phyloP scores from a whole-genome alignment of 2,797 vertebrate species.

The Gambusia yucatana region DNA sequence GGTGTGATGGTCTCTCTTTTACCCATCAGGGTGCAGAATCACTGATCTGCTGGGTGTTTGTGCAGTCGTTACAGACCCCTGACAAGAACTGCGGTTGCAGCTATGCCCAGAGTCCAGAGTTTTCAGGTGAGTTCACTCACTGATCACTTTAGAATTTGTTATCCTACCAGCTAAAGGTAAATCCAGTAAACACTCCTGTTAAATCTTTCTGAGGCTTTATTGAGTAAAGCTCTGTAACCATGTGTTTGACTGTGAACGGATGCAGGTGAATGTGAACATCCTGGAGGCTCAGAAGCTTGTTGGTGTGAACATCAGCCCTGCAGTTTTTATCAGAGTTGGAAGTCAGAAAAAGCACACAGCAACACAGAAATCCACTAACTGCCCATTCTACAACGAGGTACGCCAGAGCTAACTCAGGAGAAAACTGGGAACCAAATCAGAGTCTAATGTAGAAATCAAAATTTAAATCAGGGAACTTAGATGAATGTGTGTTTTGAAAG shows the following conservation, averaged over 20 bases:
- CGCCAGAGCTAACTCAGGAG: background rate
- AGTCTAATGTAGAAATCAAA: background rate
- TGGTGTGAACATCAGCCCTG: conserved; percentile 94
- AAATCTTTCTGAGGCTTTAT: background rate
- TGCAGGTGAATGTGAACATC: conserved; percentile 89
- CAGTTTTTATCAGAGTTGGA: conserved; percentile 87
- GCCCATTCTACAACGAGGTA: conserved; percentile 93
- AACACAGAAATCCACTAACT: conserved; percentile 92
- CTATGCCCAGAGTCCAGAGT: conserved; percentile 78
- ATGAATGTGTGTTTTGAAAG: background rate
- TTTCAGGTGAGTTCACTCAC: conserved; percentile 86
- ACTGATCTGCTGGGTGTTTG: conserved; percentile 1
- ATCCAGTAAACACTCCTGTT: background rate
- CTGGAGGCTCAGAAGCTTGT: conserved; percentile 92
- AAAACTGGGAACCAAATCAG: background rate
- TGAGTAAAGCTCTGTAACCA: background rate
- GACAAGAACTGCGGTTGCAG: conserved; percentile 72
- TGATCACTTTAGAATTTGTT: background rate
- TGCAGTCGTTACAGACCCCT: conserved; percentile 67
- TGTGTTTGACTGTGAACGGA: conserved; percentile 14
- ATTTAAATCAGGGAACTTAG: background rate
- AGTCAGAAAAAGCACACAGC: conserved; percentile 86
- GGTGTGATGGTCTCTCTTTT: conserved; percentile 16
- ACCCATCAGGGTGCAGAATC: background rate
- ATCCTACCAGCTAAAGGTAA: background rate